Evolutionary conservation across 1,140 invertebrate species (phyloP).

Genomic region (Hylaeus anthracinus): DNA sequence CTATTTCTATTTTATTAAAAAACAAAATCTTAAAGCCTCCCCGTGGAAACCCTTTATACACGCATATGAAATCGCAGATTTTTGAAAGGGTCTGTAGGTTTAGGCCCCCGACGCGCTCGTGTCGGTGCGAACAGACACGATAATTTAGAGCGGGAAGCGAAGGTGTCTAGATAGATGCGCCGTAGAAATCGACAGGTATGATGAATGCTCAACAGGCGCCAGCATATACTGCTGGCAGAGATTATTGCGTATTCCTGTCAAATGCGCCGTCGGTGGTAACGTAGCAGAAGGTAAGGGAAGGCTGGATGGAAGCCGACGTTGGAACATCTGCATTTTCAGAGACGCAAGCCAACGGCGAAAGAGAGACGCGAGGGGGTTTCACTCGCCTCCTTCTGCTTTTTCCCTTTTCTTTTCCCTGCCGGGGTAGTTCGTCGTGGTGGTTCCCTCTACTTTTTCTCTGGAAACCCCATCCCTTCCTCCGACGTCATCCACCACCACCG

Average conservation of each 20-base stretch:
- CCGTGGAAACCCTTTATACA: no score
- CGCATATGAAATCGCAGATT: not conserved
- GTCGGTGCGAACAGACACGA: slow-evolving; percentile 59
- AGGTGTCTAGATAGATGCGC: slow-evolving; percentile 72
- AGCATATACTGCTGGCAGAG: slow-evolving; percentile 61
- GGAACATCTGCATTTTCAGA: slow-evolving; percentile 61
- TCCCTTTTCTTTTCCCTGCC: slow-evolving; percentile 11
- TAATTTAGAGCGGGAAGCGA: slow-evolving; percentile 72
- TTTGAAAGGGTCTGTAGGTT: slow-evolving; percentile 34
- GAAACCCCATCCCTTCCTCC: not conserved
- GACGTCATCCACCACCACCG: no score
- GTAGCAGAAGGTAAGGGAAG: slow-evolving; percentile 43
- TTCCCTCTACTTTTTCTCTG: not conserved
- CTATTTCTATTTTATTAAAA: no score
- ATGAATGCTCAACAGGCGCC: slow-evolving; percentile 73
- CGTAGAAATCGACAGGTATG: slow-evolving; percentile 73
- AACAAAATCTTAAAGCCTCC: no score
- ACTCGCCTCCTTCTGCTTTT: slow-evolving; percentile 7
- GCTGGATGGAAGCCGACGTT: slow-evolving; percentile 40
- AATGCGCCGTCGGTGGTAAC: slow-evolving; percentile 49
- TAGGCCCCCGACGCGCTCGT: not conserved
- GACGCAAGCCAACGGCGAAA: slow-evolving; percentile 11
- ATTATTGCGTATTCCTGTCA: slow-evolving; percentile 71
- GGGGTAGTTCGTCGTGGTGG: slow-evolving; percentile 4
- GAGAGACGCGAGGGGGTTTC: slow-evolving; percentile 31